Base-by-base conservation (phyloP, 2,113 vertebrate genomes). In the Engraulis encrasicolus region DNA sequence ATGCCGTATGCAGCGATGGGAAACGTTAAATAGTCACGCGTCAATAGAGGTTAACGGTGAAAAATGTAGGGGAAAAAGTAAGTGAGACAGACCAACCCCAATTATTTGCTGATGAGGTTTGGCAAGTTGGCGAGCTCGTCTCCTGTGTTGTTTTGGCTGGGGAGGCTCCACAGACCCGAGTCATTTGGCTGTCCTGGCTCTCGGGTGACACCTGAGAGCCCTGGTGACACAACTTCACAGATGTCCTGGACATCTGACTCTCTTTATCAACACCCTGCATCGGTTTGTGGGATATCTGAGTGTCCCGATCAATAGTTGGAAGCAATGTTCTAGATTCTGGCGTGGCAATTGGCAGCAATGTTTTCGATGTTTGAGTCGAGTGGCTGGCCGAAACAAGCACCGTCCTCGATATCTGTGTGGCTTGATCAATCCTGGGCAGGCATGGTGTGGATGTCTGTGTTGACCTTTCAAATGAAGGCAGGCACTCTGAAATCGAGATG, bases 391-490 rank as follows among this genome's bases (percentile, higher is more conserved):
- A 74, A 36, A 74, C 11, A 14, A 74, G 66, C 34, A 31, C 31
- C 4, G 66, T 74, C 34, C 66, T 74, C 31, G 66, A 74, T 27
- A 74, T 74, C 27, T 74, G 66, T 74, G 66, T 74, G 66, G 27
- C 66, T 74, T 74, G 27, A 74, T 74, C 66, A 31, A 74, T 34
- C 27, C 12, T 34, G 14, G 66, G 66, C 11, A 74, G 31, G 12
- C 27, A 36, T 74, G 27, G 34, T 74, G 27, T 74, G 14, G 66
- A 74, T 6, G 11, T 74, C 31, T 74, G 66, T 74, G 66, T 9
- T 27, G 23, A 23, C 66, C 66, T 15, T 34, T 74, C 66, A 34
- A 14, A 23, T 74, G 66, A 34, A 14, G 66, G 34, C 12, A 34
- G 27, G 14, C n/a, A 66, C 58, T 66, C 58, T 66, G 23, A 74